Evolutionary conservation across 2,113 vertebrate genomes (phyloP), one percentile per base, ranked within the genome.

Genomic region (Peucedramus taeniatus): DNA sequence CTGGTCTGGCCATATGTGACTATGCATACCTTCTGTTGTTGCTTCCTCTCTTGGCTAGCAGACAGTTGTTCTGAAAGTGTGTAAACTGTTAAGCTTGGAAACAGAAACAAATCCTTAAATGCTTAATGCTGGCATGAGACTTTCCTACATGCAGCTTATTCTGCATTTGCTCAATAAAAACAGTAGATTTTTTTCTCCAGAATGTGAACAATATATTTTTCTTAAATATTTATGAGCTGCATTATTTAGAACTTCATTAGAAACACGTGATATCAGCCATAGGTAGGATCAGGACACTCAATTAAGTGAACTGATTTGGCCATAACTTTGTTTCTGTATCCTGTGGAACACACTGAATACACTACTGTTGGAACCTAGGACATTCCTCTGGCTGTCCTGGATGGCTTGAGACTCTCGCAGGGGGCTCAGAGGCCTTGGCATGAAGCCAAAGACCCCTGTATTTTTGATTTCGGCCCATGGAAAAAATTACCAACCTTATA

Each of bases 31-130:
- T 94, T 95, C 91, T 97, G 95, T 80, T 94, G 45, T 53, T 91
- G 57, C 66, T 97, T 95, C 84, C 81, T 94, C 49, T 82, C 78
- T 85, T 95, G 94, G 93, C 93, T 71, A 47, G 66, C 50, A 70
- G 59, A 83, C 28, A 50, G 7, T 84, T 87, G 37, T 56, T 87
- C 83, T 87, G 74, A 33, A 71, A 78, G 20, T 37, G 39, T 89
- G 30, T 74, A 54, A 94, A 60, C 44, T 94, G 69, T 71, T 54
- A 26, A 57, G 65, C 37, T 71, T 69, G 68, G 81, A 87, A 76
- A 60, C 22, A 87, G 45, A 91, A 94, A 64, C 12, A 77, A 92
- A 56, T 6, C 33, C 24, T 84, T 64, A 54, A 68, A 84, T 49
- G 35, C 60, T 71, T 83, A 66, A 80, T 60, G 20, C 8, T 71